Conservation (phyloP, 2,113 vertebrate species). For the Manacus vitellinus region DNA sequence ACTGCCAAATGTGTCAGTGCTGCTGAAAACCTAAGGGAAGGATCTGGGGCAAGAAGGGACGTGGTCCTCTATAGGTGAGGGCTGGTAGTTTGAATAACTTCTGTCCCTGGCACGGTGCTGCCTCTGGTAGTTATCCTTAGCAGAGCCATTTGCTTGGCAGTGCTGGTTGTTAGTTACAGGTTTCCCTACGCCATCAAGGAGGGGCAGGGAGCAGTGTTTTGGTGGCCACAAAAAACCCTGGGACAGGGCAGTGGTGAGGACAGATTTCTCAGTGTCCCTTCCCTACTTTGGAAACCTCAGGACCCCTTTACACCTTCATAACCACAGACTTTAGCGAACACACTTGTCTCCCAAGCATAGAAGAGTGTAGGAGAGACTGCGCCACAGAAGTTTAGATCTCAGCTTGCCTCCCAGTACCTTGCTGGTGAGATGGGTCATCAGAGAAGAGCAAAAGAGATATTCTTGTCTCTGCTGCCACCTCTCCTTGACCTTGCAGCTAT, state of each 20-base stretch:
- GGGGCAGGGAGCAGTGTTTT: not conserved
- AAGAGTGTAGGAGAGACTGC: not conserved
- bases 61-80: not conserved
- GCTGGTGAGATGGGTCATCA: not conserved
- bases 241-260: not conserved
- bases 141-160: accelerated
- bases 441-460: not conserved
- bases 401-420: not conserved
- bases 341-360: not conserved
- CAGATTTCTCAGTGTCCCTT: not conserved
- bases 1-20: not conserved
- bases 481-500: not conserved
- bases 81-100: not conserved
- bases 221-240: not conserved
- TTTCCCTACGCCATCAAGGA: not conserved
- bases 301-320: not conserved
- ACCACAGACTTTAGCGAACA: no score
- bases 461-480: not conserved
- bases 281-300: not conserved
- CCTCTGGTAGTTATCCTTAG: not conserved
- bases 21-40: not conserved
- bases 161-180: not conserved
- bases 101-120: not conserved
- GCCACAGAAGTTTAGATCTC: not conserved
- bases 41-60: not conserved